Evolutionary conservation across 2,797 vertebrate species (phyloP).

Genomic region (Channallabes apus): DNA sequence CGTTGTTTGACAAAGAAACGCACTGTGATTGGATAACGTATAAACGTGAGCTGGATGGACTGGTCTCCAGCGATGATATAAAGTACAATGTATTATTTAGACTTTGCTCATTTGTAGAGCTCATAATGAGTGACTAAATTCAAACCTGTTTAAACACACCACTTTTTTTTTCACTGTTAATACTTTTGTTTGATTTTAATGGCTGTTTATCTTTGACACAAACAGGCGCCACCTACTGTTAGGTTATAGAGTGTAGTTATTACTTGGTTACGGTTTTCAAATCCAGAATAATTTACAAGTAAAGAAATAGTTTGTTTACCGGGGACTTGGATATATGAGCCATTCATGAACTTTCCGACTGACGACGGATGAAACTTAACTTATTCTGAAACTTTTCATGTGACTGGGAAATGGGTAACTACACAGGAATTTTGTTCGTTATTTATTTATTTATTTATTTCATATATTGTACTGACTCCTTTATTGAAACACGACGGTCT

Average conservation of each 20-base stretch:
- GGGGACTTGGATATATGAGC: slow-evolving; percentile 9
- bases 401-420: slow-evolving; percentile 12
- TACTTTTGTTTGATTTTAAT: background rate
- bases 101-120: background rate
- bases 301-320: background rate
- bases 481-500: background rate
- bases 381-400: background rate
- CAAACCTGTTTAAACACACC: background rate
- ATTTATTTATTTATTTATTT: background rate
- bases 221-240: slow-evolving; percentile 31
- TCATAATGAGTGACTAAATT: background rate
- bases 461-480: background rate
- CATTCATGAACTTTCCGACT: background rate
- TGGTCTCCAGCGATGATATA: background rate
- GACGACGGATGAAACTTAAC: background rate
- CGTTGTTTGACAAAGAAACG: background rate
- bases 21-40: background rate
- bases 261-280: background rate
- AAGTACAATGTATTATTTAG: background rate
- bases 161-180: too few species aligned
- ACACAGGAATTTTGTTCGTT: background rate
- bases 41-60: background rate
- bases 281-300: background rate
- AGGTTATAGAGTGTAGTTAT: background rate
- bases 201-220: background rate